These are phyloP conservation scores for Chloroceryle inda DNA, from an alignment of 2,797 vertebrate genomes.

Conservation along the genomic window DNA sequence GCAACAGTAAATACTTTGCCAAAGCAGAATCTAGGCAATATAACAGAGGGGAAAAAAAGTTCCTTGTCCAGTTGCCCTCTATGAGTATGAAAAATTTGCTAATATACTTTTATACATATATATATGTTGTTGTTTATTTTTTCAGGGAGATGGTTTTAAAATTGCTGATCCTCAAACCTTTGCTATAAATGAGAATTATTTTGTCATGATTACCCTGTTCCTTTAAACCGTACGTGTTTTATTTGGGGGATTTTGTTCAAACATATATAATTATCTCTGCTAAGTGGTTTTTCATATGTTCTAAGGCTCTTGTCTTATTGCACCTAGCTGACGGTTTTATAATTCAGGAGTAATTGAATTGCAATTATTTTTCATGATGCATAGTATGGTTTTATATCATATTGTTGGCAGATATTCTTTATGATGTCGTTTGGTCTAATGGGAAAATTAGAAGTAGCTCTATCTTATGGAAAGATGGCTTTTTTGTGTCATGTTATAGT, in stretches of 20 bases:
- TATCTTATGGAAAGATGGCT: slow-evolving; percentile 70
- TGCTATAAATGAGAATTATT: slow-evolving; percentile 16
- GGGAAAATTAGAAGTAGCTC: slow-evolving; percentile 81
- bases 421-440: slow-evolving; percentile 78
- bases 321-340: slow-evolving; percentile 77
- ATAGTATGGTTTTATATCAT: slow-evolving; percentile 79
- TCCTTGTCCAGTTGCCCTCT: not conserved
- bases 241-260: slow-evolving; percentile 67
- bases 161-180: slow-evolving; percentile 24
- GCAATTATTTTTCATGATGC: slow-evolving; percentile 84
- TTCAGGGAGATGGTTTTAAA: not conserved
- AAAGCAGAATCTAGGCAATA: not conserved
- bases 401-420: slow-evolving; percentile 81
- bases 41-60: not conserved
- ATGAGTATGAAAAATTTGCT: not conserved
- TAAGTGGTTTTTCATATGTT: slow-evolving; percentile 76
- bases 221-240: slow-evolving; percentile 60
- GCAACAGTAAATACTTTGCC: not conserved
- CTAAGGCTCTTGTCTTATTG: slow-evolving; percentile 73
- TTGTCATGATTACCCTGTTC: slow-evolving; percentile 54
- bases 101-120: not conserved
- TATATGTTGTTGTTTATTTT: not conserved
- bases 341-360: slow-evolving; percentile 81
- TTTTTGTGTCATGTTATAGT: slow-evolving; percentile 74
- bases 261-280: slow-evolving; percentile 74